phyloP scores from a whole-genome alignment of 2,113 vertebrate species.

The Paralichthys olivaceus region DNA sequence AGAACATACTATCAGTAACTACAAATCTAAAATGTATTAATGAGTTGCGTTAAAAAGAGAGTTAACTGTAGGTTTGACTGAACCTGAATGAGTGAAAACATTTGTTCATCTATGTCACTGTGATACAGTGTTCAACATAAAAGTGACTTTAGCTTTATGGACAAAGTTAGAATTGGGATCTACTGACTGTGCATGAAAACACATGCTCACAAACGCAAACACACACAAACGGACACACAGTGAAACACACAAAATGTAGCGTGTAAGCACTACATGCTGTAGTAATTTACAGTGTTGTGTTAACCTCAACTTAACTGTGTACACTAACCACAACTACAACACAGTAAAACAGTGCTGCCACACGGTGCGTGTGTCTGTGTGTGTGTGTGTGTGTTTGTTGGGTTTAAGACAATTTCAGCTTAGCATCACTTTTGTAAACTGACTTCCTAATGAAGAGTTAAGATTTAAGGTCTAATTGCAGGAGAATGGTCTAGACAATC shows the following conservation, averaged over 20 bases:
- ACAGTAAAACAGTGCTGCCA: conserved; percentile 41
- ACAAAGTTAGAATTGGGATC: neutral
- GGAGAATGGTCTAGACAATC: conserved; percentile 10
- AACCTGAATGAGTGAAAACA: neutral
- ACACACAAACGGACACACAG: conserved; percentile 7
- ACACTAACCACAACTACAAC: conserved; percentile 39
- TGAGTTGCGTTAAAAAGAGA: no score
- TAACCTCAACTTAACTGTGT: conserved; percentile 59
- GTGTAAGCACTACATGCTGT: conserved; percentile 61
- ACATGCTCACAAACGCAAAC: conserved; percentile 1
- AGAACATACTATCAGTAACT: no score
- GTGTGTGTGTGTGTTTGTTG: neutral
- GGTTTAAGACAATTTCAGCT: conserved; percentile 23
- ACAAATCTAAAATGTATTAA: no score
- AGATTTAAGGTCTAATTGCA: conserved; percentile 18
- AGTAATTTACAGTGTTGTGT: conserved; percentile 69
- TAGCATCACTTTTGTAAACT: conserved; percentile 15
- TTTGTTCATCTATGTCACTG: neutral
- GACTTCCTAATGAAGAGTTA: conserved; percentile 34
- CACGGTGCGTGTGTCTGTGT: conserved; percentile 3
- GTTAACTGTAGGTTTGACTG: neutral
- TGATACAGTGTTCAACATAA: neutral
- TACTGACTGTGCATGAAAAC: neutral
- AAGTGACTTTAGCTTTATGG: neutral
- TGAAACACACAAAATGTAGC: conserved; percentile 6